These are phyloP conservation scores for Drosophila paranaensis DNA, from an alignment of 2,888 invertebrate genomes.

Conservation along the genomic window DNA sequence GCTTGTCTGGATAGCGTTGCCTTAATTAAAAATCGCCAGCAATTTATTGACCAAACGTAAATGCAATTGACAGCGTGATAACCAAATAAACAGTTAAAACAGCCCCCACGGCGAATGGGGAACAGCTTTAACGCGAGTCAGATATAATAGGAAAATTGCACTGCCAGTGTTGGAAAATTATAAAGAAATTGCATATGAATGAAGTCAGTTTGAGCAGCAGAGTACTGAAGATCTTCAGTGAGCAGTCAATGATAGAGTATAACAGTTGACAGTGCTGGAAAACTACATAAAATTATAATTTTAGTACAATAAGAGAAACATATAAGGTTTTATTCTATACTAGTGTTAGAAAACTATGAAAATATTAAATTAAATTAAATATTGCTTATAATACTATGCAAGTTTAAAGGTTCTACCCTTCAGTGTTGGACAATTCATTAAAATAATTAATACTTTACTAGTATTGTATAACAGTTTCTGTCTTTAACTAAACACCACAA, in stretches of 20 bases:
- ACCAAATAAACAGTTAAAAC: slow-evolving; percentile 36
- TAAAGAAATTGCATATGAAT: not conserved
- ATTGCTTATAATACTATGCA: too few species aligned
- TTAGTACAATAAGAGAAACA: too few species aligned
- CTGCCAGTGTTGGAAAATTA: not conserved
- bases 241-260: not conserved
- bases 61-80: slow-evolving; percentile 62
- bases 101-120: slow-evolving; percentile 5
- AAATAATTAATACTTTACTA: not conserved
- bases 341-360: not conserved
- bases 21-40: slow-evolving; percentile 69
- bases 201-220: not conserved
- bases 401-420: not conserved
- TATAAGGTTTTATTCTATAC: too few species aligned
- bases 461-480: not conserved
- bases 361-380: too few species aligned
- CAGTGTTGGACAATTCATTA: not conserved
- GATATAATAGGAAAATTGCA: not conserved
- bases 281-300: not conserved
- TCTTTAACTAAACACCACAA: not conserved
- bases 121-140: not conserved
- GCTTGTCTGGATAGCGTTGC: slow-evolving; percentile 58
- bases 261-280: not conserved
- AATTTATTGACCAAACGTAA: slow-evolving; percentile 59
- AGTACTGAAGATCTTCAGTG: not conserved